Base-by-base conservation (phyloP, 2,888 invertebrate species). In the Drosophila barbarae region DNA sequence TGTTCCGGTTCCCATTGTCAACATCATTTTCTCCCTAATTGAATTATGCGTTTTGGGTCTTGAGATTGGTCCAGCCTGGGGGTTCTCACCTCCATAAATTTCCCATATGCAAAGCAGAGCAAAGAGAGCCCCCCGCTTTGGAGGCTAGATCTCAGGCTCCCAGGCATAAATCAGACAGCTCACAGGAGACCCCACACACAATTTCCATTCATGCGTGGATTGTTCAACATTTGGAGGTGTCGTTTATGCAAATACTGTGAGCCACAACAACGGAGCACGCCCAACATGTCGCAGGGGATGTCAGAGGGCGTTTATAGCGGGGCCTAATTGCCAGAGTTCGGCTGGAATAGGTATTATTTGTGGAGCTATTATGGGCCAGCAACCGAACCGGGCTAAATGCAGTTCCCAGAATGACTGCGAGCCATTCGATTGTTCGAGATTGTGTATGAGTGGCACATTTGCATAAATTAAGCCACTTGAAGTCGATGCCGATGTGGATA, bases 391-490 rank as follows among this genome's bases (percentile, higher is more conserved):
- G 54, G 72, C 70, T 84, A 84, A 77, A 81, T 77, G 77, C 72
- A 54, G 38, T 42, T 66, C 55, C 59, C 59, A 77, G 68, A 80
- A 74, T 74, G 49, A 50, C 38, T 36, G 60, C 28, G 60, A 32
- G 30, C 46, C 46, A 21, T 32, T 47, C 46, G 18, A 13, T 47
- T 32, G 13, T 47, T 32, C 30, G 30, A 32, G 46, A 47, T 32
- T 79, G 65, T 67, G 51, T 49, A 28, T 44, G 35, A 55, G 51
- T 44, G 42, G 36, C 53, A 71, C 73, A 79, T 79, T 79, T 71
- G 76, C 79, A 79, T 79, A 79, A 71, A 85, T 85, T 84, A 85
- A 80, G 80, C 78, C 86, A 84, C 79, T 85, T 85, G 86, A 42
- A 58, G 69, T 52, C 53, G 51, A 53, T 53, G 35, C 26, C 12